Evolutionary conservation across 2,888 invertebrate genomes (phyloP), one percentile per base, ranked within the genome.

Genomic region (Hypsopygia costalis): DNA sequence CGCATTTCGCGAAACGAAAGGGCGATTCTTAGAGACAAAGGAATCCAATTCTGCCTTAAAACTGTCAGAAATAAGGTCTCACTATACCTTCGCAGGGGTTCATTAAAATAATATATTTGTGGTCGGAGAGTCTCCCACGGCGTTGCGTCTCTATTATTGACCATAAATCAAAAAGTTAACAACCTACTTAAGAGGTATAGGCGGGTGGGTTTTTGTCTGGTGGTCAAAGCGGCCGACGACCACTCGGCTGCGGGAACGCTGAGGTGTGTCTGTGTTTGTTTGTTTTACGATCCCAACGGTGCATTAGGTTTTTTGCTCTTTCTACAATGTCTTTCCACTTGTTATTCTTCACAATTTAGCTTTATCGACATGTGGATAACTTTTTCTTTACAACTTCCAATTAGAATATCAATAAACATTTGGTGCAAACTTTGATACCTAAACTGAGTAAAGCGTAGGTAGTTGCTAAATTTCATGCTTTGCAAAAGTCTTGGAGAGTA

Each of bases 101-200:
- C 82, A 78, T 83, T 81, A 81, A 81, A 81, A 83, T 81, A 81
- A 81, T 81, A 76, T 77, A 67, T 73, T 79, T 78, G 80, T 79
- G 78, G 82, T 76, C 74, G 66, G 62, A 53, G 54, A 83, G 83
- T 81, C 85, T 87, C 88, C 86, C 87, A 87, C 85, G 80, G 86
- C 71, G 85, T 81, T 85, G 82, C 81, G 75, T 86, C 87, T 87
- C 86, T 87, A 88, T 88, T 88, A 87, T 87, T 86, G 85, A 79
- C 78, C 81, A 85, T 88, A 87, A 88, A 88, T 88, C 88, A 87
- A 87, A 88, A 88, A 82, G 83, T 87, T 88, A 88, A 88, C 88
- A 87, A 88, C 88, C 83, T 87, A 82, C 86, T 87, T 87, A 88
- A 86, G 86, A 88, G 86, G 80, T 79, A 77, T 46, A 43, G 78